These are phyloP conservation scores for Amazona ochrocephala DNA, from an alignment of 2,797 vertebrate species.

Conservation along the genomic window DNA sequence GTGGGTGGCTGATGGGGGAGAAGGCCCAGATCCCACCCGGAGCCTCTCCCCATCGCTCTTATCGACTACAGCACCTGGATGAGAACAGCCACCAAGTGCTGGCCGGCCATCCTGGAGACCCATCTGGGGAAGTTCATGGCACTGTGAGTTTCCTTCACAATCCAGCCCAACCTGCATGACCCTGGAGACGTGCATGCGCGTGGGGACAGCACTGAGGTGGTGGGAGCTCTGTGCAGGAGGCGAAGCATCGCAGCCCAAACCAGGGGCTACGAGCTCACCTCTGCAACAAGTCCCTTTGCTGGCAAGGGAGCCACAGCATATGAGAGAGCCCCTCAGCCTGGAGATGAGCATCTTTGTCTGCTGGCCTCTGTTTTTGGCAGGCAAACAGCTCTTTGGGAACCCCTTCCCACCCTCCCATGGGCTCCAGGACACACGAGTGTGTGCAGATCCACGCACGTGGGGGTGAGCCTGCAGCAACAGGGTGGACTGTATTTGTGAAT, in stretches of 20 bases:
- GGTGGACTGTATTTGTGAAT: constrained; percentile 85
- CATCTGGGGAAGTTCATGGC: constrained; percentile 43
- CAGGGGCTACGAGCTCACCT: not conserved
- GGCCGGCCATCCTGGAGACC: constrained; percentile 46
- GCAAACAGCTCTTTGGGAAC: not conserved
- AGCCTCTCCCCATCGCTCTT: constrained; percentile 1
- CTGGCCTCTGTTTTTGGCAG: not conserved
- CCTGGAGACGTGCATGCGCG: not conserved
- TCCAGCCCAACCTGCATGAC: constrained; percentile 78
- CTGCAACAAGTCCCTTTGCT: not conserved
- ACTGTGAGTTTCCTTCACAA: constrained; percentile 72
- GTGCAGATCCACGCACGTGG: not conserved
- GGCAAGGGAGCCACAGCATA: not conserved
- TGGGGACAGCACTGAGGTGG: not conserved
- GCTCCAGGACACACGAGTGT: not conserved
- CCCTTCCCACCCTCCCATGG: not conserved
- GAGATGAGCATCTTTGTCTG: not conserved
- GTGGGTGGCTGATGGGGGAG: not conserved
- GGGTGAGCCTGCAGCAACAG: constrained; percentile 68
- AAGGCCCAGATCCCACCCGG: not conserved
- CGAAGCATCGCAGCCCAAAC: not conserved
- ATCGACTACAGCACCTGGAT: constrained; percentile 45
- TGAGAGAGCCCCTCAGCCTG: not conserved
- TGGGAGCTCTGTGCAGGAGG: not conserved
- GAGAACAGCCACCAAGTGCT: constrained; percentile 29